These are phyloP conservation scores for Geococcyx californianus DNA, from an alignment of 2,113 vertebrate species.

Conservation along the genomic window DNA sequence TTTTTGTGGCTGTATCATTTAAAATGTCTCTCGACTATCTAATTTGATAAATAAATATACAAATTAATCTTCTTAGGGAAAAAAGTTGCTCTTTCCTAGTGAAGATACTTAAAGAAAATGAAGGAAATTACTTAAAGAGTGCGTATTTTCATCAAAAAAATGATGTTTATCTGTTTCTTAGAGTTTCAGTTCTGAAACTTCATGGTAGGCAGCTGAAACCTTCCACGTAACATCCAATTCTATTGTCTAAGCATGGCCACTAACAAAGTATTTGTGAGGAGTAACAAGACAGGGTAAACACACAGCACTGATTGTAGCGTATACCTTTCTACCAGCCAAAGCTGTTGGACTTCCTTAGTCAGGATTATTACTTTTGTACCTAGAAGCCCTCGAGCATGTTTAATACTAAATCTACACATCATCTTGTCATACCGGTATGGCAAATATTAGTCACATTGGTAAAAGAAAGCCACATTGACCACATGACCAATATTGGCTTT, in stretches of 20 bases:
- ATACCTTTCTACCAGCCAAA: not conserved
- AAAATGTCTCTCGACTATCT: not conserved
- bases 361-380: not conserved
- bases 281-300: not conserved
- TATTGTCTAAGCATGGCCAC: not conserved
- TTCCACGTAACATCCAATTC: not conserved
- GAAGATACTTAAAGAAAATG: not conserved
- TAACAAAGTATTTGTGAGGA: not conserved
- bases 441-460: not conserved
- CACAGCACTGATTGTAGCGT: not conserved
- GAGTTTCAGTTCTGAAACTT: not conserved
- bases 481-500: not conserved
- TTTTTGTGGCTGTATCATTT: not conserved
- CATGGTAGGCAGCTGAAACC: not conserved
- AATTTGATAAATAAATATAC: slow-evolving; percentile 29
- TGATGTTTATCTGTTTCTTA: not conserved
- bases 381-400: not conserved
- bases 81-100: not conserved
- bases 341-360: not conserved
- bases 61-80: not conserved
- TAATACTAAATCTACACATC: not conserved
- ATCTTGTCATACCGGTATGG: not conserved
- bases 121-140: not conserved
- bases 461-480: not conserved
- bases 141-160: not conserved